Conservation (phyloP, 1,140 invertebrate species). For the Leucophenga varia region DNA sequence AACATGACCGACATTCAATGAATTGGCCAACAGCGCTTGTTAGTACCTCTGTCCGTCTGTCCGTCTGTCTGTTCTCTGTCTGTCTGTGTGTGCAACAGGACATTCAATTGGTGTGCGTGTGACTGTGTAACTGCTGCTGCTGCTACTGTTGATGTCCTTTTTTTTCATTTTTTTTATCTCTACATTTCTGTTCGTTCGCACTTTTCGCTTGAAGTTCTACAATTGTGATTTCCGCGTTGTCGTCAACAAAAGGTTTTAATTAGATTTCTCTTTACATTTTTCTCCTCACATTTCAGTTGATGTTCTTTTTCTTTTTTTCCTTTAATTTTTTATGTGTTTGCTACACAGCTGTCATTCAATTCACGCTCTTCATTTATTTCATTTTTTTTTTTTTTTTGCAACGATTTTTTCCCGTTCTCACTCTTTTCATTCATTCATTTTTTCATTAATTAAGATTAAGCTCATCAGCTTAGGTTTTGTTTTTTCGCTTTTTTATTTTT, state of each 20-base stretch:
- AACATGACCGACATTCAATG: conserved; percentile 49
- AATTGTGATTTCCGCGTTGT: conserved; percentile 41
- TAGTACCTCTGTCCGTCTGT: too few relatives aligned
- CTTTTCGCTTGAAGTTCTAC: conserved; percentile 42
- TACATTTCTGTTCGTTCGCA: conserved; percentile 27
- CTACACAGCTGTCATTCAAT: conserved; percentile 36
- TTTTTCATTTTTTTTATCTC: conserved; percentile 6
- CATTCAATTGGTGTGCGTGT: conserved; percentile 29
- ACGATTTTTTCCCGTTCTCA: not conserved
- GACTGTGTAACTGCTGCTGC: not conserved
- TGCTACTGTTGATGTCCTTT: conserved; percentile 23
- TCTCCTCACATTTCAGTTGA: too few relatives aligned
- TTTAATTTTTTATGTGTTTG: too few relatives aligned
- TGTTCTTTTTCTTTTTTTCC: too few relatives aligned
- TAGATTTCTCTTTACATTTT: conserved; percentile 46
- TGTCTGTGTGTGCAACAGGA: conserved; percentile 50
- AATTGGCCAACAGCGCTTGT: conserved; percentile 38
- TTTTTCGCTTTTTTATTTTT: not conserved
- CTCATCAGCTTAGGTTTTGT: conserved; percentile 5
- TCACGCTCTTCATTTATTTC: conserved; percentile 8
- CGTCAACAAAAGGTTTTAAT: conserved; percentile 33
- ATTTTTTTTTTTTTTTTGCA: too few relatives aligned
- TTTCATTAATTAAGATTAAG: conserved; percentile 11
- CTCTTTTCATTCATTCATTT: not conserved
- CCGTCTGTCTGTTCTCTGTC: conserved; percentile 23